Percentiles rank a stretch among this genome's conserved stretches.
These are phyloP conservation scores for Atlantisia rogersi DNA, from an alignment of 2,113 vertebrate genomes.

Conservation along the genomic window DNA sequence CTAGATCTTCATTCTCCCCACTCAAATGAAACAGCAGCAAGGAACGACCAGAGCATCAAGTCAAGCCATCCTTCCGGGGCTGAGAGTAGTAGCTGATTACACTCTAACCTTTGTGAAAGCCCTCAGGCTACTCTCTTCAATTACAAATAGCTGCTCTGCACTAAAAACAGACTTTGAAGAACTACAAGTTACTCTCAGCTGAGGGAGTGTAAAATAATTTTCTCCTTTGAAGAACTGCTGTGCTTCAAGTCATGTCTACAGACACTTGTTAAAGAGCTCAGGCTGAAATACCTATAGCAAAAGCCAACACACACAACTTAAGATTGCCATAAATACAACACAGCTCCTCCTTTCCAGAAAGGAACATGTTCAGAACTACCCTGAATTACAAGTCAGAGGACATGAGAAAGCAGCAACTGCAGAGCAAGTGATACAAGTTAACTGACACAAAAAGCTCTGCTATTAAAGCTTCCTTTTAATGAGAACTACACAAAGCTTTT, in stretches of 20 bases:
- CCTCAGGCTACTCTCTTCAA: background rate
- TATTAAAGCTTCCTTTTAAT: background rate
- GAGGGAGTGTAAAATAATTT: background rate
- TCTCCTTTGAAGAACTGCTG: background rate
- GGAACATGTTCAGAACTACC: background rate
- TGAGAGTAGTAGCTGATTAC: background rate
- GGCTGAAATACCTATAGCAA: background rate
- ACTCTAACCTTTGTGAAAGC: rapidly evolving
- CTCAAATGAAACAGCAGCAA: background rate
- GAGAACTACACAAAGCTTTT: background rate
- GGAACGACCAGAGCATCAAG: background rate
- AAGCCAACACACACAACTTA: rapidly evolving
- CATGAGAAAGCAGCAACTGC: background rate
- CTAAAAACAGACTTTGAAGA: background rate
- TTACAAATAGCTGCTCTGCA: background rate
- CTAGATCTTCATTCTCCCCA: background rate
- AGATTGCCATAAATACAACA: background rate
- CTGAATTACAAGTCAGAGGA: background rate
- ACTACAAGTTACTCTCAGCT: background rate
- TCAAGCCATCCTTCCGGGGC: background rate
- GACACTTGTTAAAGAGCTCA: background rate
- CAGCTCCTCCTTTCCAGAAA: background rate
- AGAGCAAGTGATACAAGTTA: background rate
- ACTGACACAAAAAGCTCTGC: background rate
- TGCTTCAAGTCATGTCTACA: background rate